Base-by-base conservation (phyloP, 64 coral and sea anemone genomes). In the Montipora capricornis region DNA sequence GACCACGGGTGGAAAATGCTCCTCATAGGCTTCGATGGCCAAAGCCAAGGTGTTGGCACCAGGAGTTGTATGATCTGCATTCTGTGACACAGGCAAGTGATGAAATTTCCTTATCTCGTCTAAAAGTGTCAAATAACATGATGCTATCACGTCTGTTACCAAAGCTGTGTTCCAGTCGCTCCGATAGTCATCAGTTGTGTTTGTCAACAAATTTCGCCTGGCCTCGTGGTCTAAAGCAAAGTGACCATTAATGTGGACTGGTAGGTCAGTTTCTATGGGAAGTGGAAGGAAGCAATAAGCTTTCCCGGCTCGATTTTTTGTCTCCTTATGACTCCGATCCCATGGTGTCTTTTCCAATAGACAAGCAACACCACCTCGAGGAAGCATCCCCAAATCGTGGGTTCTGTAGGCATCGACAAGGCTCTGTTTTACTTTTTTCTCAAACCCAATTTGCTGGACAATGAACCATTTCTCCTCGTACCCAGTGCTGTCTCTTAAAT, bases 201-300 rank as follows among this genome's bases (percentile, higher is more conserved):
- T 71, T 76, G 47, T 44, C 96, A 88, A 98, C 24, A 98, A 75
- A 22, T 53, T 90, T 77, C 97, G 68, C 51, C 97, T 60, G 14
- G 91, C 91, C 74, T 95, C 94, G 64, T 98, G 95, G 20, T 96
- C 91, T 17, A 98, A 12, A 62, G 97, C 97, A 89, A 98, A 98
- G 78, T 98, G 97, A 5, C 97, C 97, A 89, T 98, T 98, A 8
- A 98, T 86, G 26, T 92, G 92, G 53, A 94, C 91, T 51, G 97
- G 97, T 20, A 98, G 91, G 5, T 69, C 51, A 8, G 94, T 95
- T 69, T 74, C n/a, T 50, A 81, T 26, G 49, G 97, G 97, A 19
- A 98, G 89, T 5, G 97, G 97, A 83, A 98, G 97, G 37, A 98
- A 95, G 13, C 97, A 98, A 50, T 94, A 98, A 22, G 77, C 90